These are phyloP conservation scores for Rhagoletis zephyria DNA, from an alignment of 1,140 invertebrate species.

Conservation along the genomic window DNA sequence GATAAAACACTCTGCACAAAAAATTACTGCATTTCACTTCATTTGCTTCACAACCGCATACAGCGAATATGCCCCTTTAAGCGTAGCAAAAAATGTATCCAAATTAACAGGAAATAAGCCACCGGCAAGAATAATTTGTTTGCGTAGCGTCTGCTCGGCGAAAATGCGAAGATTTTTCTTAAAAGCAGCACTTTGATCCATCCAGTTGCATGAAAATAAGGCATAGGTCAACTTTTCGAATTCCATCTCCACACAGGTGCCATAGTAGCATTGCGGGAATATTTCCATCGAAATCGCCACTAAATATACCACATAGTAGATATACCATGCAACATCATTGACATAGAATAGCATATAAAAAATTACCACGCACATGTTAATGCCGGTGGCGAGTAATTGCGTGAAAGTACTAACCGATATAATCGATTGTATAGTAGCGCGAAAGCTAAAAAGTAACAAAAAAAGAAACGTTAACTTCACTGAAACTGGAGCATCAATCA, in stretches of 20 bases:
- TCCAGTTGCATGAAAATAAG: too few relatives aligned
- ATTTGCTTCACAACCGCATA: not conserved
- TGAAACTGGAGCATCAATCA: too few relatives aligned
- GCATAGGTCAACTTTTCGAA: too few relatives aligned
- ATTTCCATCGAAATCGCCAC: constrained; percentile 7
- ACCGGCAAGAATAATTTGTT: not conserved
- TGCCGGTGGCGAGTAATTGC: not conserved
- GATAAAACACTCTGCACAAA: too few relatives aligned
- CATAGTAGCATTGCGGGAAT: constrained; percentile 39
- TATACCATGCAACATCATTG: not conserved
- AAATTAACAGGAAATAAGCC: constrained; percentile 47
- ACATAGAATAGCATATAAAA: constrained; percentile 34
- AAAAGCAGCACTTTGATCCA: not conserved
- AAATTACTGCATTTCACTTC: not conserved
- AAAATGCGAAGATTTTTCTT: constrained; percentile 48
- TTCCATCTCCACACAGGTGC: not conserved
- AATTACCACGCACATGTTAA: constrained; percentile 30
- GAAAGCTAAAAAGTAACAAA: not conserved
- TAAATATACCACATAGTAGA: constrained; percentile 41
- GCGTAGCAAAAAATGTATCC: constrained; percentile 9
- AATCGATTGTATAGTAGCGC: not conserved
- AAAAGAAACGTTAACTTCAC: not conserved
- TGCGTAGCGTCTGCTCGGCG: not conserved
- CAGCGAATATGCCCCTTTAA: constrained; percentile 32
- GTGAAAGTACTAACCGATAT: constrained; percentile 27